Conservation (phyloP, 2,888 invertebrate species). For the Lissonota sp. region DNA sequence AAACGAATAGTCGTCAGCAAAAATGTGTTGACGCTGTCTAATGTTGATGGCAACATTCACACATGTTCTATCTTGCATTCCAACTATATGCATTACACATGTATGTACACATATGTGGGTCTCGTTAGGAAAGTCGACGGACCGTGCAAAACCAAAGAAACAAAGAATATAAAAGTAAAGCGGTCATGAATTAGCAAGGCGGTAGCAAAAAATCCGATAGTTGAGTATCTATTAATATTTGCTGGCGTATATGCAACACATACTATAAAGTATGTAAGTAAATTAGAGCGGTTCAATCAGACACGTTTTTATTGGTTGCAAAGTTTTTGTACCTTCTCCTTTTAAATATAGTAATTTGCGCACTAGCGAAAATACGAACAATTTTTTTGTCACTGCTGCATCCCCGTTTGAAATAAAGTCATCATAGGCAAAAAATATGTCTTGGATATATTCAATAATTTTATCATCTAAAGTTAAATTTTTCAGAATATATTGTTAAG, state of each 20-base stretch:
- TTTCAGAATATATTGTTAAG: too few relatives aligned
- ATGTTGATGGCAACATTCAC: background rate
- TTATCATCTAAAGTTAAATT: too few relatives aligned
- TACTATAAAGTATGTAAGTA: background rate
- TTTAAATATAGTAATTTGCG: too few relatives aligned
- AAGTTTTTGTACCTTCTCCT: too few relatives aligned
- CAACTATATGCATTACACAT: constrained; percentile 16
- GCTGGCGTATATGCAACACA: background rate
- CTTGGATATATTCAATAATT: too few relatives aligned
- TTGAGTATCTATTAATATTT: background rate
- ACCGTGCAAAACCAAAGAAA: constrained; percentile 48
- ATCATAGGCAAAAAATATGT: too few relatives aligned
- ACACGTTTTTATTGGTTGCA: too few relatives aligned
- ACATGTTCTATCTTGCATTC: too few relatives aligned
- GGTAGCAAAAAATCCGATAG: constrained; percentile 26
- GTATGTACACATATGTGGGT: constrained; percentile 25
- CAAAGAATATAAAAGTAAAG: constrained; percentile 51
- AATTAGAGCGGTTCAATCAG: too few relatives aligned
- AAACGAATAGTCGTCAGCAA: constrained; percentile 25
- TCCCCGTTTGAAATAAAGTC: too few relatives aligned
- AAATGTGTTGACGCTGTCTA: constrained; percentile 45
- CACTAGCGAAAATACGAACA: too few relatives aligned
- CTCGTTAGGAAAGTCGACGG: constrained; percentile 58
- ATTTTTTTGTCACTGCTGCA: too few relatives aligned
- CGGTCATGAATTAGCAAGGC: constrained; percentile 56